phyloP scores from a whole-genome alignment of 2,888 invertebrate genomes.

The Rotaria magnacalcarata region DNA sequence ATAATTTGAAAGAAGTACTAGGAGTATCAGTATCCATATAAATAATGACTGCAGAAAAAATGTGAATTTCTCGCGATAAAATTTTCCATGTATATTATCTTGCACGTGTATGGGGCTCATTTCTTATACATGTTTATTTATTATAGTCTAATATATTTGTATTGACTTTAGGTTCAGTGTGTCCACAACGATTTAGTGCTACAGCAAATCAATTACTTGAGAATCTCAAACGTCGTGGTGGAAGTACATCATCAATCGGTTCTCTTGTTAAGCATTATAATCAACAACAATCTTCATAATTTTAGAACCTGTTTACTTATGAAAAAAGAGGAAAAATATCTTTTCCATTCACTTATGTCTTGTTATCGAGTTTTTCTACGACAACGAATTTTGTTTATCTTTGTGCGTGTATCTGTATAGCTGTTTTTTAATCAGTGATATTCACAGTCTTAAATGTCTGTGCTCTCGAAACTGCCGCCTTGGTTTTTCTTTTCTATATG shows the following conservation, averaged over 20 bases:
- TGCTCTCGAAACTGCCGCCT: background rate
- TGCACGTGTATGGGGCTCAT: too few species aligned
- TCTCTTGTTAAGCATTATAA: slow-evolving; percentile 16
- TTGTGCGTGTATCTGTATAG: background rate
- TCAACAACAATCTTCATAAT: background rate
- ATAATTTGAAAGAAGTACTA: too few species aligned
- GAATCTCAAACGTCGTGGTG: slow-evolving; percentile 11
- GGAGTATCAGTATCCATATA: too few species aligned
- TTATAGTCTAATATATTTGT: background rate
- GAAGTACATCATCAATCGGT: background rate
- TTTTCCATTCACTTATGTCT: background rate
- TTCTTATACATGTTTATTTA: too few species aligned
- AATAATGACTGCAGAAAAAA: too few species aligned
- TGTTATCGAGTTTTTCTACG: background rate
- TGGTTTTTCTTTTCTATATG: background rate
- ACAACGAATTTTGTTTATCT: background rate
- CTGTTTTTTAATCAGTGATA: slow-evolving; percentile 1
- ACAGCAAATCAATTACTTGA: slow-evolving; percentile 32
- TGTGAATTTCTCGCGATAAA: too few species aligned
- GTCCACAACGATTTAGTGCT: slow-evolving; percentile 27
- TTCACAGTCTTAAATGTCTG: slow-evolving; percentile 4
- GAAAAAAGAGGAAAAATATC: background rate
- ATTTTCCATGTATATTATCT: too few species aligned
- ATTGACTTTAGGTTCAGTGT: background rate
- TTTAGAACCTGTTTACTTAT: background rate